Evolutionary conservation across 2,888 invertebrate genomes (phyloP), one percentile per base, ranked within the genome.

Genomic region (Chymomyza amoena): DNA sequence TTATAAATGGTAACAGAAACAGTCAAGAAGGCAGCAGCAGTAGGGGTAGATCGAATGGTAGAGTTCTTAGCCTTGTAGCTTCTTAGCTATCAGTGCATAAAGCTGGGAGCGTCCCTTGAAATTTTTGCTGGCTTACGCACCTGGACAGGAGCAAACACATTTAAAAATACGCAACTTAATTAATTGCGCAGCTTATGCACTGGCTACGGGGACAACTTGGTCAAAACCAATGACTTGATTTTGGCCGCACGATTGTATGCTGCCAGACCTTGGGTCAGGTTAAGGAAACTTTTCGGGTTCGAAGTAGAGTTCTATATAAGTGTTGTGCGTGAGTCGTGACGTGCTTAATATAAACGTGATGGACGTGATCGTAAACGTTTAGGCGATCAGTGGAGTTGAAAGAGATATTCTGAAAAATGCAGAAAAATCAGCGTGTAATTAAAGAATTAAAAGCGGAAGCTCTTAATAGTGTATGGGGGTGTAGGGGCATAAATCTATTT

Each of bases 161-260:
- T 85, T 84, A 84, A 85, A 84, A 84, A 84, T 86, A 84, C 87
- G 86, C 84, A 81, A 78, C 76, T 84, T 85, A 85, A 85, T 85
- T 85, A 85, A 85, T 85, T 87, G 87, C 84, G 72, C 78, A 78
- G 73, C 83, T 75, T 83, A 82, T 81, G 77, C 80, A 75, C 66
- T 54, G 60, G 65, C 20, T 3, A 0, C 9, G 66, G 61, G 51
- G 61, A 59, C 54, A 54, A 72, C 28, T 13, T 61, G 6, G 66
- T 62, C 56, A 67, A 80, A 75, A 71, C 80, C 80, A 83, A 85
- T 85, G 86, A 83, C 78, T 85, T 84, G 83, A 84, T 84, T 85
- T 78, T 74, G 64, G 75, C 76, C 66, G 67, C 78, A 61, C 71
- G 83, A 84, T 84, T 85, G 75, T 71, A 70, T 70, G 67, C 73